Evolutionary conservation across 2,888 invertebrate genomes (phyloP).

Genomic region (Eristalis tenax): DNA sequence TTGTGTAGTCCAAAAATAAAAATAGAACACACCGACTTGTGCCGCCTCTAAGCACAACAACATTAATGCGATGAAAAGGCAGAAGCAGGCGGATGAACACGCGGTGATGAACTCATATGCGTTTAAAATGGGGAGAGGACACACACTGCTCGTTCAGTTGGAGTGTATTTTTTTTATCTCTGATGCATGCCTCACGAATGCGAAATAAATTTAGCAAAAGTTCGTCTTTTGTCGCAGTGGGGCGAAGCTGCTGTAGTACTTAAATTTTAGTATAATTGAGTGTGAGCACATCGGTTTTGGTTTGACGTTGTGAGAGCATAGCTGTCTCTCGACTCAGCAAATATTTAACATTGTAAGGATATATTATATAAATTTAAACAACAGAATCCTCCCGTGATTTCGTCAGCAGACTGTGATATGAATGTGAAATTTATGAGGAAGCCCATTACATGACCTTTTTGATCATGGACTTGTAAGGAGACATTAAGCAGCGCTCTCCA

Average conservation of each 20-base stretch:
- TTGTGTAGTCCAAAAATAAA: conserved; percentile 55
- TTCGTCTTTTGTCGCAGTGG: conserved; percentile 25
- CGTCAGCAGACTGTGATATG: neutral
- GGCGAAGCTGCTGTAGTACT: conserved; percentile 31
- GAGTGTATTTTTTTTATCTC: conserved; percentile 25
- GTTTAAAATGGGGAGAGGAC: conserved; percentile 47
- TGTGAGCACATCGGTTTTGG: conserved; percentile 28
- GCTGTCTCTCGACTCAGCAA: neutral
- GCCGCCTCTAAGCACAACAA: conserved; percentile 16
- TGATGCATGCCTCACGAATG: conserved; percentile 15
- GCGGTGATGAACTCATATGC: conserved; percentile 44
- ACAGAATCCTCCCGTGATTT: conserved; percentile 13
- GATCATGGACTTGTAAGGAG: too few relatives aligned
- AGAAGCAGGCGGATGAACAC: neutral
- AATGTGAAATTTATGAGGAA: too few relatives aligned
- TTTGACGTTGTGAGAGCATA: conserved; percentile 17
- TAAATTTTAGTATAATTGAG: conserved; percentile 1
- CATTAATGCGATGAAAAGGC: conserved; percentile 4
- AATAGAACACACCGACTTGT: conserved; percentile 48
- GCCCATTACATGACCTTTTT: too few relatives aligned
- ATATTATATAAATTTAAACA: neutral
- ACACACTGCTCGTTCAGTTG: conserved; percentile 7
- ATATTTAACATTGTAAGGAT: neutral
- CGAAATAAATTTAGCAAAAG: conserved; percentile 42
- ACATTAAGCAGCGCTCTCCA: too few relatives aligned